Base-by-base conservation (phyloP, 2,797 vertebrate species). In the Alectoris magna region DNA sequence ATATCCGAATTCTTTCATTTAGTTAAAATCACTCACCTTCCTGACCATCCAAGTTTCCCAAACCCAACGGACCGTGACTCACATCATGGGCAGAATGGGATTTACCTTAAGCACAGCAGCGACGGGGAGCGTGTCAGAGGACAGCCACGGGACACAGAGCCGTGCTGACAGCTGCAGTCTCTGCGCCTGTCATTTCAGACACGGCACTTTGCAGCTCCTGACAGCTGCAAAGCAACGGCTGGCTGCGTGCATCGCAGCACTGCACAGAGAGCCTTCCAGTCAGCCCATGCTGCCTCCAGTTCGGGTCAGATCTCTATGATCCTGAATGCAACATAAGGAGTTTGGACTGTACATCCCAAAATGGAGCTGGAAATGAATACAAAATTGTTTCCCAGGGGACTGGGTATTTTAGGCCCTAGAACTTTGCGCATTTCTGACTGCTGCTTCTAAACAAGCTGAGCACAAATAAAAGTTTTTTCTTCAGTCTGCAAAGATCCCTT, bases 351-450 rank as follows among this genome's bases (percentile, higher is more conserved):
- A 6, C 2, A 4, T 27, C 48, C 49, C 41, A 27, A 66, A 93
- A 80, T 2, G 63, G 44, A 94, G 36, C 18, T 59, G 73, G 46
- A 89, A 89, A 48, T 11, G 36, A 60, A 77, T 21, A 74, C 39
- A 55, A 69, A 84, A 34, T 7, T 26, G n/a, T 55, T 14, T 80
- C 87, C 66, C 78, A 74, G n/a, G 41, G 62, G 55, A 11, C 17
- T 0, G 0, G 43, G 58, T 0, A 17, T 74, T 72, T 81, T 55
- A 53, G 17, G 14, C 56, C n/a, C 36, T 66, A 0, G 0, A 58
- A 63, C 9, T 39, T 39, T 1, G 21, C 4, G 3, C n/a, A 78
- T 79, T 74, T 38, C 53, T 46, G 64, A 41, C 58, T 86, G 71
- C 58, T 72, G 48, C 60, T 75, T 68, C 49, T 56, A 36, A 55